phyloP scores from a whole-genome alignment of 2,888 invertebrate species.

The Seladonia tumulorum region DNA sequence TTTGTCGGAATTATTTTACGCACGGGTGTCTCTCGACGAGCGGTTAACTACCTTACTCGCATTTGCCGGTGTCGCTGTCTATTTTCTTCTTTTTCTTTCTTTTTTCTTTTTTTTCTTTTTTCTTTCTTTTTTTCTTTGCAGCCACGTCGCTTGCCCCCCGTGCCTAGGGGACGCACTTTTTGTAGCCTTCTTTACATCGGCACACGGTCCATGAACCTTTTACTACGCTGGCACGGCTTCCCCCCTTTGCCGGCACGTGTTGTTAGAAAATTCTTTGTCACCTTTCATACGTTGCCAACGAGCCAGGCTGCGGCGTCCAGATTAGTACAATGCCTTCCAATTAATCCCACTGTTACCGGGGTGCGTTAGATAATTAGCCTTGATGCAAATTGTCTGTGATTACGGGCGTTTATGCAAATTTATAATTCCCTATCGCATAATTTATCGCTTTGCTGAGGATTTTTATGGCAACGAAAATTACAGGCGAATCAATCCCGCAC shows the following conservation, averaged over 20 bases:
- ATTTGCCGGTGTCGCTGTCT: background rate
- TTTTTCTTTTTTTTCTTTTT: too few species aligned
- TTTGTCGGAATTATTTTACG: constrained; percentile 2
- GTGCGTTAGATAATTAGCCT: background rate
- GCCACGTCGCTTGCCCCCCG: background rate
- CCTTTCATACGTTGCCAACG: constrained; percentile 6
- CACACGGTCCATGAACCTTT: constrained; percentile 23
- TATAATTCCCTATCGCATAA: background rate
- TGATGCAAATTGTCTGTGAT: background rate
- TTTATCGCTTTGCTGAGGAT: background rate
- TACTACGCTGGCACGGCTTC: background rate
- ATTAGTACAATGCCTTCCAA: constrained; percentile 6
- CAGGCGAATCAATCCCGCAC: background rate
- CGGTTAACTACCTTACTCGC: background rate
- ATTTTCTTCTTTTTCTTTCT: background rate
- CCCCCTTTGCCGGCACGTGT: background rate
- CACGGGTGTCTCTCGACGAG: background rate
- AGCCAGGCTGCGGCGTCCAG: background rate
- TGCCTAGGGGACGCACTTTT: constrained; percentile 11
- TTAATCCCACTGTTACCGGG: background rate
- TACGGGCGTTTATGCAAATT: background rate
- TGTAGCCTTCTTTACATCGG: constrained; percentile 12
- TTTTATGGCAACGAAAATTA: background rate
- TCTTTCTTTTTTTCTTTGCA: background rate
- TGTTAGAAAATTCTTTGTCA: constrained; percentile 17